Evolutionary conservation across 2,797 vertebrate genomes (phyloP), one percentile per base, ranked within the genome.

Genomic region (Catostomus latipinnis): DNA sequence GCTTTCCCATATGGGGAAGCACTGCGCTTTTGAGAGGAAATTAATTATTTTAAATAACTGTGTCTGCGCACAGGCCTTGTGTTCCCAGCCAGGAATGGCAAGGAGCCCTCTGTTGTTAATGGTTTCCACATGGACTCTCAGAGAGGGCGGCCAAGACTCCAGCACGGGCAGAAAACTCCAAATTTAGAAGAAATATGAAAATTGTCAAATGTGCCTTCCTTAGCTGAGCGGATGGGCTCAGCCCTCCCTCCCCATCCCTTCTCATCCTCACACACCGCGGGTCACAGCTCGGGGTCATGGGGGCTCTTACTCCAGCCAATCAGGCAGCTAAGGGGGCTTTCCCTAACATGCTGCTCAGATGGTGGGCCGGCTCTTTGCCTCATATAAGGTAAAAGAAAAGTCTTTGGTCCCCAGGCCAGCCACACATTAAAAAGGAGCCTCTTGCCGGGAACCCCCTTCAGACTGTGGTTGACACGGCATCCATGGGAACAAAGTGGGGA

Each of bases 101-200:
- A 82, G 80, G 82, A 89, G 84, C 83, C 84, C 81, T 85, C 78
- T 86, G 85, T 83, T 12, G 60, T 92, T 96, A 96, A 96, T 95
- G 93, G 93, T 92, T 95, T 96, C 93, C 93, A 94, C 93, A 95
- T 96, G 95, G 95, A 92, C 91, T 90, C 91, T 92, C 89, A 91
- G 93, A 90, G 87, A 92, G 85, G 76, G 73, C 92, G 76, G 94
- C 94, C 94, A 95, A 96, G 92, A 91, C 93, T 94, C 90, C 91
- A 89, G 94, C 94, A 95, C 94, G 94, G 94, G 93, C 93, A 96
- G 94, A 96, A 95, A 96, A 95, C 94, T 96, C 96, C 96, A 96
- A 96, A 96, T 96, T 96, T 96, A 96, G 96, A 96, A 96, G 96
- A 96, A 96, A 96, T 96, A 96, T 96, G 96, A 96, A 96, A 96